phyloP scores from a whole-genome alignment of 2,797 vertebrate genomes.

The Rhabdomys pumilio region DNA sequence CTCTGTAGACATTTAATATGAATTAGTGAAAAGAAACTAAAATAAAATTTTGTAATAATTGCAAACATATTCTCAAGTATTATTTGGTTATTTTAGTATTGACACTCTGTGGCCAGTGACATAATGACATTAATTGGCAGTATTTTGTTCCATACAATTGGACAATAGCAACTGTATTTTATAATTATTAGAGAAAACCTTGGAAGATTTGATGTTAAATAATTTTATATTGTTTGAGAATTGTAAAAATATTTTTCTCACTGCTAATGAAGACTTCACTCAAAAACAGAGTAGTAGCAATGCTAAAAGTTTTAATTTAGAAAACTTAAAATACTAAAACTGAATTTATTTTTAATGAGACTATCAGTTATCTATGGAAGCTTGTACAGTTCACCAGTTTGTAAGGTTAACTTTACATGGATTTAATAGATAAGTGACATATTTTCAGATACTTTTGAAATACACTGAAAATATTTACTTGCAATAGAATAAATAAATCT shows the following conservation, averaged over 20 bases:
- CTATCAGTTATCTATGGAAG: background rate
- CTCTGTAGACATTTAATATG: background rate
- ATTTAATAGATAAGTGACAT: background rate
- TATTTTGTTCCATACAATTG: too few relatives aligned
- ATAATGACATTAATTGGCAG: background rate
- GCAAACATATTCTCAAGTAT: background rate
- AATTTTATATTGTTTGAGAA: background rate
- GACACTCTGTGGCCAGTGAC: background rate
- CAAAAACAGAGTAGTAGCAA: background rate
- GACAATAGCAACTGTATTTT: too few relatives aligned
- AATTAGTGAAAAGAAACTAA: background rate
- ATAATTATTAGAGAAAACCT: too few relatives aligned
- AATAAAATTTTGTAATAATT: too few relatives aligned
- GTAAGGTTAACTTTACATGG: background rate
- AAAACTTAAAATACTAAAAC: background rate
- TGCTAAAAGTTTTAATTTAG: background rate
- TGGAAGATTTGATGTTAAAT: background rate
- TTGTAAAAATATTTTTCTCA: background rate
- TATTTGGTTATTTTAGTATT: background rate
- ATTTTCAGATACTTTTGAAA: background rate
- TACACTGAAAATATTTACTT: background rate
- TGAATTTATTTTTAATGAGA: background rate
- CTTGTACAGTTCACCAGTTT: too few relatives aligned
- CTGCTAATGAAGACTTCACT: background rate
- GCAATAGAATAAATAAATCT: background rate